These are phyloP conservation scores for Schmidtea mediterranea DNA, from an alignment of 1,140 invertebrate species.

Conservation along the genomic window DNA sequence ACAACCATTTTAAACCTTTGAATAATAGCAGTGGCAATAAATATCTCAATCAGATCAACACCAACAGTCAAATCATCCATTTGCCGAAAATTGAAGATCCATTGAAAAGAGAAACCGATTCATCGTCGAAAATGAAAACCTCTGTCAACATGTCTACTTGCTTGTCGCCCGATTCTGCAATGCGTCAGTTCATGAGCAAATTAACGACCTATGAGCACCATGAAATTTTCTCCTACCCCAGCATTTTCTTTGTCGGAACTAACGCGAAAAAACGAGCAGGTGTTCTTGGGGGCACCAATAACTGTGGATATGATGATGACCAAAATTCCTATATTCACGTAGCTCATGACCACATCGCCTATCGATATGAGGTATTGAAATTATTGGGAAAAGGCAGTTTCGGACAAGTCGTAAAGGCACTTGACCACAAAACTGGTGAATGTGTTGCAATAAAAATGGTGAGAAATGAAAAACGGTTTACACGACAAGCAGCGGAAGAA, in stretches of 20 bases:
- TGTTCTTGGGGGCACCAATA: constrained; percentile 52
- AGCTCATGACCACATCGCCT: constrained; percentile 75
- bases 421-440: constrained; percentile 30
- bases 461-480: constrained; percentile 30
- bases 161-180: constrained; percentile 17
- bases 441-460: constrained; percentile 32
- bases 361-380: constrained; percentile 76
- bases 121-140: too few relatives aligned
- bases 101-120: too few relatives aligned
- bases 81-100: too few relatives aligned
- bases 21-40: too few relatives aligned
- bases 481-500: constrained; percentile 25
- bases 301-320: constrained; percentile 74
- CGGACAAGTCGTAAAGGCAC: constrained; percentile 42
- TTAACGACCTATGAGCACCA: constrained; percentile 72
- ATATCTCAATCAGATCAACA: too few relatives aligned
- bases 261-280: constrained; percentile 64
- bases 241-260: constrained; percentile 79
- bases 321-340: constrained; percentile 87
- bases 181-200: constrained; percentile 74
- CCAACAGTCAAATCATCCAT: too few relatives aligned
- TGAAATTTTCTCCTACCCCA: constrained; percentile 54
- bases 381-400: constrained; percentile 83
- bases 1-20: too few relatives aligned
- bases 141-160: too few relatives aligned